A percentile compares a stretch with the other conserved stretches of the same genome.
phyloP scores from a whole-genome alignment of 1,140 invertebrate species.

The Papilio polytes region DNA sequence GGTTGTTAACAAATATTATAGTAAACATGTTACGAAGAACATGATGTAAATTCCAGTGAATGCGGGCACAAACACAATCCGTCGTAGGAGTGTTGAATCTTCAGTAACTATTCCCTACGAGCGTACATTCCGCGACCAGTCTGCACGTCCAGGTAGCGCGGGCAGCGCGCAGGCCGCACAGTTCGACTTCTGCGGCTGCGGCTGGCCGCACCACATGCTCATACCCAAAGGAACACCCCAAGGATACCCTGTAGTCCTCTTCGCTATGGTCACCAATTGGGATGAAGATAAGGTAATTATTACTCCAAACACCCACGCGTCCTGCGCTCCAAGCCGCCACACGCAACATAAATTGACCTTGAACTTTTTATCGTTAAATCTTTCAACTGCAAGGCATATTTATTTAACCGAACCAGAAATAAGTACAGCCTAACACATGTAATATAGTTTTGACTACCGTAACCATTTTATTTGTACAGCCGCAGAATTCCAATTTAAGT shows the following conservation, averaged over 20 bases:
- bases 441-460: no score
- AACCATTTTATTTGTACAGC: no score
- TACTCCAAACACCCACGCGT: not conserved
- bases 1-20: no score
- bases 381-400: no score
- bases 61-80: slow-evolving; percentile 86
- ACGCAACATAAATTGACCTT: no score
- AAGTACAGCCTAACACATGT: no score
- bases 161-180: slow-evolving; percentile 82
- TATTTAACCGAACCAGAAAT: no score
- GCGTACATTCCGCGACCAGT: slow-evolving; percentile 87
- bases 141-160: slow-evolving; percentile 82
- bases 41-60: slow-evolving; percentile 72
- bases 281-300: slow-evolving; percentile 86
- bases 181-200: slow-evolving; percentile 93
- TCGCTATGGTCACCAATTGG: slow-evolving; percentile 93
- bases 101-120: slow-evolving; percentile 90
- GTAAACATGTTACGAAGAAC: no score
- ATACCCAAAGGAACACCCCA: slow-evolving; percentile 89
- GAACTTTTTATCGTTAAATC: no score
- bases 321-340: no score
- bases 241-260: slow-evolving; percentile 89
- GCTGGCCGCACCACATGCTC: slow-evolving; percentile 94
- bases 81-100: slow-evolving; percentile 86
- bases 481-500: no score